Conservation (phyloP, 2,888 invertebrate genomes). For the Rhagium mordax region DNA sequence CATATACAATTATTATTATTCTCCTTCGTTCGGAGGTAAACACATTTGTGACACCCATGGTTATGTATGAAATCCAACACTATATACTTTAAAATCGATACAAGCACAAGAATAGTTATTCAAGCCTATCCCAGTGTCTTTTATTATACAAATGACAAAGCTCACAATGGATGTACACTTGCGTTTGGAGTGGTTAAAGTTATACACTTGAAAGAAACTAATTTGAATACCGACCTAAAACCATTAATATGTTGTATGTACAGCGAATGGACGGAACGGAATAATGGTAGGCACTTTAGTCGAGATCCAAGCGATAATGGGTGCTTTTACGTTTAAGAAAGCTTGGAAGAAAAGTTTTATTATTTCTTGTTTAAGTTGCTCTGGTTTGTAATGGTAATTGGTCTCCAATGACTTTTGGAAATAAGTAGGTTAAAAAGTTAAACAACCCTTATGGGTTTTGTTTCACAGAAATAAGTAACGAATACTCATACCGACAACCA, state of each 20-base stretch:
- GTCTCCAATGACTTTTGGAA: neutral
- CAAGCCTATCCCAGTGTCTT: slow-evolving; percentile 1
- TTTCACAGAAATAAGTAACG: too few species aligned
- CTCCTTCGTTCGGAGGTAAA: too few species aligned
- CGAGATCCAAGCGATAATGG: slow-evolving; percentile 2
- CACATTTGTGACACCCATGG: too few species aligned
- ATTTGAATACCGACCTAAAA: slow-evolving; percentile 19
- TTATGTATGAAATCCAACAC: too few species aligned
- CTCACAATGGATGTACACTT: slow-evolving; percentile 3
- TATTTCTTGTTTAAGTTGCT: neutral
- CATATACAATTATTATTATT: too few species aligned
- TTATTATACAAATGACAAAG: slow-evolving; percentile 11
- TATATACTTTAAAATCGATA: neutral
- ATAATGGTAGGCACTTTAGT: slow-evolving; percentile 7
- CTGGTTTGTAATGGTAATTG: neutral
- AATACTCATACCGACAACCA: too few species aligned
- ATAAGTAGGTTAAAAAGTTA: too few species aligned
- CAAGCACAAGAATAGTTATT: neutral
- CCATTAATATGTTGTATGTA: slow-evolving; percentile 12
- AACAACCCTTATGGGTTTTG: too few species aligned
- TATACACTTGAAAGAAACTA: slow-evolving; percentile 18
- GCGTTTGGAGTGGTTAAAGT: slow-evolving; percentile 13
- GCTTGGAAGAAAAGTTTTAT: neutral
- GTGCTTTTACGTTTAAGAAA: neutral
- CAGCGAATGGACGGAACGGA: neutral